Percentiles rank a stretch among this genome's conserved stretches.
Conservation (phyloP, 2,113 vertebrate species). For the Psettodes erumei region DNA sequence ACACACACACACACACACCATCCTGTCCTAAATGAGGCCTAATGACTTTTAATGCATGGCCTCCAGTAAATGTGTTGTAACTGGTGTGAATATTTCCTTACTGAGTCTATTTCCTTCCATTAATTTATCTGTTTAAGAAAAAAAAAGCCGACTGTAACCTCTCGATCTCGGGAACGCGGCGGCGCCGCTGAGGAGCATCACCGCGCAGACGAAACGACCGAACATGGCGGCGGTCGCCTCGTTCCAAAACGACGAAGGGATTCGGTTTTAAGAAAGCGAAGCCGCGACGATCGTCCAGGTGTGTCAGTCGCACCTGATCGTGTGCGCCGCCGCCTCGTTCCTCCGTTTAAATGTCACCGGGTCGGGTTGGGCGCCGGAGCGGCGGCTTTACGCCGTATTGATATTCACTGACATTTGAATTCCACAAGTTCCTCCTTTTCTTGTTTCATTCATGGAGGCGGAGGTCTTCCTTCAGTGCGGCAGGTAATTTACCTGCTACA, state of each 20-base stretch:
- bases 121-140: constrained; percentile 64
- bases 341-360: constrained; percentile 61
- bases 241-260: too few relatives aligned
- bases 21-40: constrained; percentile 61
- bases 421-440: constrained; percentile 14
- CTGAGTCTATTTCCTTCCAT: constrained; percentile 41
- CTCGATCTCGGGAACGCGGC: too few relatives aligned
- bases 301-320: too few relatives aligned
- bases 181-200: too few relatives aligned
- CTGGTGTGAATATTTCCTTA: constrained; percentile 53
- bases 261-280: too few relatives aligned
- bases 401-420: constrained; percentile 72
- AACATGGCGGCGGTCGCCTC: too few relatives aligned
- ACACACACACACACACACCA: too few relatives aligned
- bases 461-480: constrained; percentile 3
- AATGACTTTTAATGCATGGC: constrained; percentile 68
- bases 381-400: too few relatives aligned
- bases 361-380: constrained; percentile 42
- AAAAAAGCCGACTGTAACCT: constrained; percentile 47
- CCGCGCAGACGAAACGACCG: too few relatives aligned
- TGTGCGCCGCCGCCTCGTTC: too few relatives aligned
- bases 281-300: too few relatives aligned
- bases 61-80: constrained; percentile 68
- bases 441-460: background rate
- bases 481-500: constrained; percentile 2